phyloP scores from a whole-genome alignment of 1,140 invertebrate genomes.

The Cepaea nemoralis region DNA sequence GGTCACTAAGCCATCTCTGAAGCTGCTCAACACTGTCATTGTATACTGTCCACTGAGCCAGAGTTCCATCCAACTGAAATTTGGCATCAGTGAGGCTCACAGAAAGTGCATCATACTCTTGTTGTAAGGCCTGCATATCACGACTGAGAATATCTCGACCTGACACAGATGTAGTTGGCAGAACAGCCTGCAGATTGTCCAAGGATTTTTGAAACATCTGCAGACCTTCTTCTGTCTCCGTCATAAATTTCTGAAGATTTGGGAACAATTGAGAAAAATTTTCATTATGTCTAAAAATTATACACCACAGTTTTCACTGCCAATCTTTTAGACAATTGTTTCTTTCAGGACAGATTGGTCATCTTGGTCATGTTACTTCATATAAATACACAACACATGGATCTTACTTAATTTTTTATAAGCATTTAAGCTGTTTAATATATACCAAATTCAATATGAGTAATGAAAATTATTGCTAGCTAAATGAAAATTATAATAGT shows the following conservation, averaged over 20 bases:
- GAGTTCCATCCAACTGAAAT: constrained; percentile 85
- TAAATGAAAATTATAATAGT: too few relatives aligned
- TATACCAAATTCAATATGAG: too few relatives aligned
- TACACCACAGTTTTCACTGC: too few relatives aligned
- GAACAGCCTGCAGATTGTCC: constrained; percentile 89
- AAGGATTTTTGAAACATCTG: constrained; percentile 86
- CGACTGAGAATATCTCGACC: constrained; percentile 90
- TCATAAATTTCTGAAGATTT: constrained; percentile 58
- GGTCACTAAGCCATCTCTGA: constrained; percentile 90
- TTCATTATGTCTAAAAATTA: too few relatives aligned
- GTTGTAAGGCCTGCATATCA: constrained; percentile 85
- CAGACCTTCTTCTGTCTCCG: constrained; percentile 84
- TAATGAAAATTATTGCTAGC: too few relatives aligned
- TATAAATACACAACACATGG: too few relatives aligned
- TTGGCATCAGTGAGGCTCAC: constrained; percentile 91
- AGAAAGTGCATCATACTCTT: constrained; percentile 88
- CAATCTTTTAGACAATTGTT: too few relatives aligned
- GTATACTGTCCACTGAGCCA: constrained; percentile 69
- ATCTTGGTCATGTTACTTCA: too few relatives aligned
- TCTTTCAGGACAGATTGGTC: too few relatives aligned
- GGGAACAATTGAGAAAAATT: too few relatives aligned
- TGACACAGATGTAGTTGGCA: constrained; percentile 89
- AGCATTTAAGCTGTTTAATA: too few relatives aligned
- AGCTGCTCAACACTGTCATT: constrained; percentile 80
- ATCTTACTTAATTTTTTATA: too few relatives aligned